phyloP scores from a whole-genome alignment of 1,140 invertebrate genomes.

The Cylas formicarius region DNA sequence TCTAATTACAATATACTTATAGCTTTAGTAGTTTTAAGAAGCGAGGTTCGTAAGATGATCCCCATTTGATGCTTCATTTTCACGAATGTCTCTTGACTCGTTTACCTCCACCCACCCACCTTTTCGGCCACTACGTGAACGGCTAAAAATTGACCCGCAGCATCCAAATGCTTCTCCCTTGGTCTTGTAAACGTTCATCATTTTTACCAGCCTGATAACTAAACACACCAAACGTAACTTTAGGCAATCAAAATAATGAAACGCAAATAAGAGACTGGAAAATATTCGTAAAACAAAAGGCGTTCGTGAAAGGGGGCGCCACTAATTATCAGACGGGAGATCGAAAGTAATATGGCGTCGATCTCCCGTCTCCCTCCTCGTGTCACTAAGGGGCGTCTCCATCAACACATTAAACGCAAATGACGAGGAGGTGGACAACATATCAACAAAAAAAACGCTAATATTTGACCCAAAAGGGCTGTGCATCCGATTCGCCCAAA shows the following conservation, averaged over 20 bases:
- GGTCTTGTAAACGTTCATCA: too few relatives aligned
- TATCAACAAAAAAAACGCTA: constrained; percentile 35
- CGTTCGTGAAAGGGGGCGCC: constrained; percentile 15
- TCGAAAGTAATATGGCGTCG: background rate
- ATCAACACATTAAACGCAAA: constrained; percentile 16
- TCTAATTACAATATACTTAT: constrained; percentile 43
- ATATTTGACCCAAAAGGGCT: constrained; percentile 21
- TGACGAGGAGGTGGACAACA: constrained; percentile 29
- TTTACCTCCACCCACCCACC: background rate
- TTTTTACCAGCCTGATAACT: too few relatives aligned
- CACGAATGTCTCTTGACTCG: constrained; percentile 6
- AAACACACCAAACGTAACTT: too few relatives aligned
- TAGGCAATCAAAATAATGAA: too few relatives aligned
- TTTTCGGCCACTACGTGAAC: too few relatives aligned
- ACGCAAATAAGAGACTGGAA: constrained; percentile 10
- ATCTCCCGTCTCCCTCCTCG: constrained; percentile 14
- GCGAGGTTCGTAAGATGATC: constrained; percentile 40
- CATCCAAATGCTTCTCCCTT: too few relatives aligned
- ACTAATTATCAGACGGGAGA: constrained; percentile 1
- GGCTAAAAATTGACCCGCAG: too few relatives aligned
- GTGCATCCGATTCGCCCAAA: constrained; percentile 17
- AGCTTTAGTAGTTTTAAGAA: constrained; percentile 42
- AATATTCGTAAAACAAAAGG: constrained; percentile 1
- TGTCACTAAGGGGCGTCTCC: constrained; percentile 6
- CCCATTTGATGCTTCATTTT: constrained; percentile 24